Conservation (phyloP, 1,140 invertebrate genomes). For the Drosophila bifasciata region DNA sequence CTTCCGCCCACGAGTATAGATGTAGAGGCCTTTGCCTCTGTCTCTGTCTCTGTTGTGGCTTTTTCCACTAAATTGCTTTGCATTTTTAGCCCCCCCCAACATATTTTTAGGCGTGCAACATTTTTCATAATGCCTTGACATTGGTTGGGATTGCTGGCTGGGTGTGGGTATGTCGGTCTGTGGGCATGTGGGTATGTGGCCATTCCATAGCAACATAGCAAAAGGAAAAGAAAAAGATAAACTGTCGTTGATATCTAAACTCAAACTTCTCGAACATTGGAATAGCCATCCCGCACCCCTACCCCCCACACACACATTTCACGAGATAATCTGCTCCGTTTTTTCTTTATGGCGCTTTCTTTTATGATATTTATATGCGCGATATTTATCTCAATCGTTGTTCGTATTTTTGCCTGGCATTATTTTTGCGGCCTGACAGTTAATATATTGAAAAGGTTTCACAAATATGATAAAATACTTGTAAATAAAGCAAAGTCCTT, state of each 20-base stretch:
- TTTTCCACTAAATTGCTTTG: constrained; percentile 70
- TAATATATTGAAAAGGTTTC: constrained; percentile 59
- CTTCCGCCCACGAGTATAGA: too few species aligned
- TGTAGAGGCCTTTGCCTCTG: background rate
- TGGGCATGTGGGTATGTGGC: too few species aligned
- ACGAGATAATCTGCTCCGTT: constrained; percentile 22
- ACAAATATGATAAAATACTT: constrained; percentile 39
- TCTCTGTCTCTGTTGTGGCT: constrained; percentile 30
- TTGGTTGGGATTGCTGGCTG: constrained; percentile 6
- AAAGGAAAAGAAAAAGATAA: constrained; percentile 47
- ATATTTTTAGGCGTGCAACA: constrained; percentile 71
- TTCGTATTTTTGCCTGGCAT: constrained; percentile 30
- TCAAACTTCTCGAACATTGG: constrained; percentile 10
- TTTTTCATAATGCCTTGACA: constrained; percentile 67
- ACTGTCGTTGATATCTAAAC: constrained; percentile 65
- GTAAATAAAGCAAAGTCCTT: constrained; percentile 11
- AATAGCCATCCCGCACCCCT: background rate
- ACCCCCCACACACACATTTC: constrained; percentile 3
- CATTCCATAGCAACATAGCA: too few species aligned
- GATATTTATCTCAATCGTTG: constrained; percentile 67
- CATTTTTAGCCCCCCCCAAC: constrained; percentile 46
- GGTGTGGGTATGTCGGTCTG: too few species aligned
- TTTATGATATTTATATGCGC: constrained; percentile 70
- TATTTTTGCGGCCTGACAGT: constrained; percentile 50
- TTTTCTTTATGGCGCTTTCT: constrained; percentile 55